Evolutionary conservation across 1,140 invertebrate species (phyloP).

Genomic region (Microvelia longipes): DNA sequence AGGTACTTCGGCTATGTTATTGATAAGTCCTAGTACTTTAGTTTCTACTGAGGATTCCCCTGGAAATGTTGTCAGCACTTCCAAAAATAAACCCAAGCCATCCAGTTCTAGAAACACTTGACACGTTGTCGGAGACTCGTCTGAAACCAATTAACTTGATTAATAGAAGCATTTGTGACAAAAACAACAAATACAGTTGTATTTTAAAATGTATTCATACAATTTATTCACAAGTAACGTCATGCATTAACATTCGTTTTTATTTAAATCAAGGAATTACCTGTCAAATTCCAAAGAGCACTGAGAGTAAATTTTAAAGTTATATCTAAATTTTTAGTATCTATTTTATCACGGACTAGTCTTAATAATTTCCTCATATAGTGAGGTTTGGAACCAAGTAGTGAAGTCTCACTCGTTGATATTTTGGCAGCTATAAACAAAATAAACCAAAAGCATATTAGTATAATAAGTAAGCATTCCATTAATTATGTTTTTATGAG

Average conservation of each 20-base stretch:
- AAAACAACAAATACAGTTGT: not conserved
- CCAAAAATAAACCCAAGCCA: constrained; percentile 52
- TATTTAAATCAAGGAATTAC: no score
- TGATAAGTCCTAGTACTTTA: constrained; percentile 62
- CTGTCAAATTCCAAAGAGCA: constrained; percentile 68
- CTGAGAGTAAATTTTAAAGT: constrained; percentile 68
- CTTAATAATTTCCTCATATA: constrained; percentile 60
- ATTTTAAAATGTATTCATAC: not conserved
- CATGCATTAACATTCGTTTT: not conserved
- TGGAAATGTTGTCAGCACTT: constrained; percentile 46
- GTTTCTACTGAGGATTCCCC: constrained; percentile 54
- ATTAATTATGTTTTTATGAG: no score
- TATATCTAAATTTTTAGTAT: constrained; percentile 45
- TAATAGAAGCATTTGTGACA: not conserved
- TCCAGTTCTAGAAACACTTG: constrained; percentile 52
- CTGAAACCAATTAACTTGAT: constrained; percentile 26
- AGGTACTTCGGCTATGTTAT: constrained; percentile 67
- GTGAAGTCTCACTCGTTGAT: constrained; percentile 54
- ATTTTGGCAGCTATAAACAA: constrained; percentile 44
- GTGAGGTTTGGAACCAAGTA: constrained; percentile 46
- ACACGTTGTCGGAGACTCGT: constrained; percentile 57
- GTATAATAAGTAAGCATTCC: no score
- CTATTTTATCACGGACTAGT: constrained; percentile 49
- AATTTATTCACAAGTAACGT: not conserved
- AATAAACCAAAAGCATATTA: no score